Percentiles rank a stretch among this genome's conserved stretches.
Conservation (phyloP, 2,888 invertebrate species). For the Troilus luridus region DNA sequence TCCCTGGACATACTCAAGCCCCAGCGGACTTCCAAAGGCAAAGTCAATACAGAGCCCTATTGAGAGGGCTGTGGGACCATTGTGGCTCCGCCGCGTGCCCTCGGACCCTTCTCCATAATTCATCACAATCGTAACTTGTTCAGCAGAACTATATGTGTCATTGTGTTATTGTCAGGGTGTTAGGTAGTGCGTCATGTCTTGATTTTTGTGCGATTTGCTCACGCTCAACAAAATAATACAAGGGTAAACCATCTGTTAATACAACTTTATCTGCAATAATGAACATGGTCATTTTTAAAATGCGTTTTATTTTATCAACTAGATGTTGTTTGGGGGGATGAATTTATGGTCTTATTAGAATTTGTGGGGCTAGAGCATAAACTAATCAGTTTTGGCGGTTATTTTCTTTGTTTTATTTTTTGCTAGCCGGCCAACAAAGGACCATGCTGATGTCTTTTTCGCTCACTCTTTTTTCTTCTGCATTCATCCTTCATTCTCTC, state of each 20-base stretch:
- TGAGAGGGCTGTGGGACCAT: not conserved
- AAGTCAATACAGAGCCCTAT: conserved; percentile 15
- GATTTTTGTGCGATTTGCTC: not conserved
- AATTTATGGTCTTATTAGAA: too few species aligned
- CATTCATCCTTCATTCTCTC: too few species aligned
- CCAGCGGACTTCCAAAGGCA: not conserved
- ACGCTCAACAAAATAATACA: not conserved
- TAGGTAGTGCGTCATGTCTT: not conserved
- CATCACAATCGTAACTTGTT: not conserved
- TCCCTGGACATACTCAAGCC: not conserved
- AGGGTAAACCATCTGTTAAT: not conserved
- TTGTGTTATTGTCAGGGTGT: not conserved
- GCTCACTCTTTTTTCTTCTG: too few species aligned
- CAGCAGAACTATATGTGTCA: not conserved
- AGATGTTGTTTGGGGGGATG: too few species aligned
- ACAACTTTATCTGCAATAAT: too few species aligned
- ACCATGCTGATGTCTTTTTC: too few species aligned
- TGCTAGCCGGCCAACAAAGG: too few species aligned
- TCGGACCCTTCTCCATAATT: not conserved
- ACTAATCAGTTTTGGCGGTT: too few species aligned
- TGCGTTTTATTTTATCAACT: too few species aligned
- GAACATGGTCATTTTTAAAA: too few species aligned
- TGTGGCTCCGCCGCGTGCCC: not conserved
- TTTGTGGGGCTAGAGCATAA: too few species aligned
- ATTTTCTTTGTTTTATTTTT: too few species aligned